A percentile compares a stretch with the other conserved stretches of the same genome.
Evolutionary conservation across 2,113 vertebrate genomes (phyloP).

Genomic region (Lophura nycthemera): DNA sequence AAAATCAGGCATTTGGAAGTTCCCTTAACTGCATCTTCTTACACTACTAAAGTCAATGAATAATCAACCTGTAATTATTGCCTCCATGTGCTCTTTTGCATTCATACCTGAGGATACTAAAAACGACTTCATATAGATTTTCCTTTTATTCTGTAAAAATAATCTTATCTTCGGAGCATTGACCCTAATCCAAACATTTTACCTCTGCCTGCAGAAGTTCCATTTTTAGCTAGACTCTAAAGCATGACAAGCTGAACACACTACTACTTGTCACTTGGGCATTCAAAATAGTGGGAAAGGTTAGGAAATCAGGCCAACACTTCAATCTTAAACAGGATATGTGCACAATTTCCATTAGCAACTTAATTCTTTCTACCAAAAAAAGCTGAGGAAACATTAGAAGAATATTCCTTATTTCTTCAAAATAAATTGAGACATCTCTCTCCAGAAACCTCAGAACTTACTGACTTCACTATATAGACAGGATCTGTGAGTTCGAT

Average conservation of each 20-base stretch:
- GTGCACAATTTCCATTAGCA: background rate
- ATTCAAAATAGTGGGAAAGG: background rate
- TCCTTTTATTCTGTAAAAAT: background rate
- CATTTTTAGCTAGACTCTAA: background rate
- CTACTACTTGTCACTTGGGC: background rate
- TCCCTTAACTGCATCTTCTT: background rate
- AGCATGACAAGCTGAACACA: background rate
- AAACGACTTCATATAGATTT: background rate
- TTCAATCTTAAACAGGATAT: background rate
- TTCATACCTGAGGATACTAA: background rate
- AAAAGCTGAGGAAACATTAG: background rate
- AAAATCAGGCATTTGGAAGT: background rate
- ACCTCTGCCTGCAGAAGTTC: background rate
- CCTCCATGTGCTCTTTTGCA: background rate
- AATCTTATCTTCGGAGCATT: fast-evolving
- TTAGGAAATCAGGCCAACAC: background rate
- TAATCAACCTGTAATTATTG: background rate
- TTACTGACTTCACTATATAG: background rate
- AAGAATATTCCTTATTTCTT: background rate
- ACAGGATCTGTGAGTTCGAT: background rate
- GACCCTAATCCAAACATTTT: background rate
- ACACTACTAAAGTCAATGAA: background rate
- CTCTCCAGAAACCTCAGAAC: background rate
- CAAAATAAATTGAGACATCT: background rate
- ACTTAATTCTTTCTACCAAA: background rate